phyloP scores from a whole-genome alignment of 2,113 vertebrate genomes.

The Lophotis ruficrista region DNA sequence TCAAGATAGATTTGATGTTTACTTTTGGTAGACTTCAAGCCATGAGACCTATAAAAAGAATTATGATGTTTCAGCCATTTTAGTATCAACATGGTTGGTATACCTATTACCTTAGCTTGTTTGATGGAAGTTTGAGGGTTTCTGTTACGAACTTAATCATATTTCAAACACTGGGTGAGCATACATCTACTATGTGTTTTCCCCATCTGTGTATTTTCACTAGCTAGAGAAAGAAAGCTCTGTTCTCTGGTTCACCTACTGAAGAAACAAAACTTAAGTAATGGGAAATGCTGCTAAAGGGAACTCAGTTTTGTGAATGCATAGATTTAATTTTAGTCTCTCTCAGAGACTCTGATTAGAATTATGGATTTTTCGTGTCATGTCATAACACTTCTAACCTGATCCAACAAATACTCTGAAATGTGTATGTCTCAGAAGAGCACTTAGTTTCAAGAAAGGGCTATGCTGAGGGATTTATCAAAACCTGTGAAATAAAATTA shows the following conservation, averaged over 20 bases:
- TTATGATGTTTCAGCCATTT: conserved; percentile 19
- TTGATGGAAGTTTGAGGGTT: conserved; percentile 5
- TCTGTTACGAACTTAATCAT: neutral
- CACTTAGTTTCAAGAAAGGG: neutral
- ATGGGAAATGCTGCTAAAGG: neutral
- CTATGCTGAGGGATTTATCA: neutral
- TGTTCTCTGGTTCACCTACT: neutral
- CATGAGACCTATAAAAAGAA: conserved; percentile 47
- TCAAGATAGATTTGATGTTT: conserved; percentile 35
- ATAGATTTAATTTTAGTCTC: neutral
- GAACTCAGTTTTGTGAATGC: neutral
- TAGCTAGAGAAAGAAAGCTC: neutral
- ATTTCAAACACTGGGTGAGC: neutral
- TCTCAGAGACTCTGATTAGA: neutral
- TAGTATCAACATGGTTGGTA: neutral
- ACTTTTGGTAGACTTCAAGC: neutral
- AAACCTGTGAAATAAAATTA: neutral
- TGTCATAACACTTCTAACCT: neutral
- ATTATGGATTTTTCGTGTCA: neutral
- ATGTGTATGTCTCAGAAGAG: neutral
- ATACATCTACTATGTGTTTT: neutral
- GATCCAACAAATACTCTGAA: neutral
- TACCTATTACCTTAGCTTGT: conserved; percentile 21
- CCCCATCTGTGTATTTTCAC: neutral
- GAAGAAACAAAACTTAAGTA: neutral